These are phyloP conservation scores for Antechinus stuartii DNA, from an alignment of 2,113 vertebrate species.

Conservation along the genomic window DNA sequence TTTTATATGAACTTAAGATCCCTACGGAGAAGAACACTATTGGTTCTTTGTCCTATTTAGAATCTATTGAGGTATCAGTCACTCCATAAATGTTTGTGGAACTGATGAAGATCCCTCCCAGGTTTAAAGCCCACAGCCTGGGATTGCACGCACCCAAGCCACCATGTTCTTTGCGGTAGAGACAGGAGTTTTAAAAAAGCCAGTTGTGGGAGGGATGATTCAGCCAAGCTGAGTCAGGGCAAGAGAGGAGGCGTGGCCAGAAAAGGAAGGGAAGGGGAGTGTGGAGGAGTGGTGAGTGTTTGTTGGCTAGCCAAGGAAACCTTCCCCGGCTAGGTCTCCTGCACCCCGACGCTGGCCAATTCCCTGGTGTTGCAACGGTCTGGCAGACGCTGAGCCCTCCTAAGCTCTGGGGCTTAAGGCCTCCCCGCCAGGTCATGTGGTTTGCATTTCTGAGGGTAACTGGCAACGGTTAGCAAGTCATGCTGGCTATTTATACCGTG, in stretches of 20 bases:
- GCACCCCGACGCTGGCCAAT: not conserved
- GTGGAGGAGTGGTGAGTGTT: not conserved
- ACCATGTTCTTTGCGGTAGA: not conserved
- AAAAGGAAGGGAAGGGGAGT: not conserved
- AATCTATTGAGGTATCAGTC: not conserved
- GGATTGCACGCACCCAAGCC: not conserved
- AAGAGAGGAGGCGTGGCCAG: not conserved
- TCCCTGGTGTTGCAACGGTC: not conserved
- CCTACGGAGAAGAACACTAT: not conserved
- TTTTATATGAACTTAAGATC: not conserved
- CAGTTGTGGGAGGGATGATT: not conserved
- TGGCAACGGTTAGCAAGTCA: not conserved
- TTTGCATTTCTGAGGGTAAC: not conserved
- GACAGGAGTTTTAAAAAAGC: not conserved
- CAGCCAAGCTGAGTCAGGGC: not conserved
- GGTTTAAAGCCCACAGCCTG: not conserved
- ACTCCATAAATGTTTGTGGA: not conserved
- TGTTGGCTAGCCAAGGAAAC: not conserved
- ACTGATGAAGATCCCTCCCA: not conserved
- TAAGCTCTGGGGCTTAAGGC: not conserved
- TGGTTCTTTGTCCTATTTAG: not conserved
- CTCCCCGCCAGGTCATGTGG: not conserved
- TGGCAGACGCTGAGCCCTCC: not conserved
- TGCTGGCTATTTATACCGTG: not conserved
- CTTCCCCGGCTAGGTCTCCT: not conserved